Conservation (phyloP, 2,888 invertebrate genomes). For the Crioceris asparagi region DNA sequence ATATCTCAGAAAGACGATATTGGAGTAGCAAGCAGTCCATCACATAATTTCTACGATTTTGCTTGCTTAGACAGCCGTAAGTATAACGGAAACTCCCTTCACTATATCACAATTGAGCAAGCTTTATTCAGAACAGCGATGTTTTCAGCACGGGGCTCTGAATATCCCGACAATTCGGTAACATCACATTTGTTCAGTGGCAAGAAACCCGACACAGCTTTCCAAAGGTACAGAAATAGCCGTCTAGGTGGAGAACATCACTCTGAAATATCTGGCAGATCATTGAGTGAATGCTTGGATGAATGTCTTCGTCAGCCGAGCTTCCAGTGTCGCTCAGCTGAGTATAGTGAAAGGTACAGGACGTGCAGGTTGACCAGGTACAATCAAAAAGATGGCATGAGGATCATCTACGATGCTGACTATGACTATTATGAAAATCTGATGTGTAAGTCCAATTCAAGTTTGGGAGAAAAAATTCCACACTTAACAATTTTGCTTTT, state of each 20-base stretch:
- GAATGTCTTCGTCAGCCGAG: slow-evolving; percentile 83
- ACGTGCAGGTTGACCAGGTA: slow-evolving; percentile 77
- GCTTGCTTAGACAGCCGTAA: slow-evolving; percentile 85
- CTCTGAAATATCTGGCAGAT: slow-evolving; percentile 79
- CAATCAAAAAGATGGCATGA: slow-evolving; percentile 78
- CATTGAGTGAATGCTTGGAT: slow-evolving; percentile 81
- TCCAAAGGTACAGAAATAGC: slow-evolving; percentile 78
- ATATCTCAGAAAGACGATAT: slow-evolving; percentile 82
- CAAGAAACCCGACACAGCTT: slow-evolving; percentile 73
- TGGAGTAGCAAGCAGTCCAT: slow-evolving; percentile 72
- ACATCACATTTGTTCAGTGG: slow-evolving; percentile 78
- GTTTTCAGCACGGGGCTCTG: slow-evolving; percentile 75
- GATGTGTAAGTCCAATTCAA: slow-evolving; percentile 73
- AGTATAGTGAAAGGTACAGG: slow-evolving; percentile 76
- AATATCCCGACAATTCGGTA: slow-evolving; percentile 79
- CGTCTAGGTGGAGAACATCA: slow-evolving; percentile 80
- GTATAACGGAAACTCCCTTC: too few relatives aligned
- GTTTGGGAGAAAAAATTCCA: too few relatives aligned
- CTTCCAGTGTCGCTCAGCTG: slow-evolving; percentile 81
- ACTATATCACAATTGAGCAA: too few relatives aligned
- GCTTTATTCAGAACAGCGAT: too few relatives aligned
- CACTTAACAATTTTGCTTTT: slow-evolving; percentile 8
- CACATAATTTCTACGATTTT: slow-evolving; percentile 80
- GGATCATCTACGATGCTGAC: slow-evolving; percentile 81
- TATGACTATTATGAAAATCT: slow-evolving; percentile 90